Conservation (phyloP, 2,113 vertebrate species). For the Chaenogobius annularis region DNA sequence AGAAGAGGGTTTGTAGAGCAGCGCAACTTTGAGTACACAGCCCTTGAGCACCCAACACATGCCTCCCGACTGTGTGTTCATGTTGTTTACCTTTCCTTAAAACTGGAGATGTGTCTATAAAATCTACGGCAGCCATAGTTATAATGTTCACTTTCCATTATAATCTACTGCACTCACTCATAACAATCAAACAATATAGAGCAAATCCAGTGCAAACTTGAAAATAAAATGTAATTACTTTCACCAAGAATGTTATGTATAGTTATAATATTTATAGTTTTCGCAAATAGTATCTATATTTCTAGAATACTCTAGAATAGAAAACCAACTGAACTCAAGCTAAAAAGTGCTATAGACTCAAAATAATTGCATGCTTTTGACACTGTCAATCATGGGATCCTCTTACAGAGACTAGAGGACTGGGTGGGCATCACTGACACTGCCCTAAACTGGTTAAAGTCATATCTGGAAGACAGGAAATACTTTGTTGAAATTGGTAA, state of each 20-base stretch:
- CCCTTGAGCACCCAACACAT: constrained; percentile 39
- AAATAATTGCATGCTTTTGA: no score
- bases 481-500: no score
- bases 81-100: constrained; percentile 62
- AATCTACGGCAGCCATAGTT: constrained; percentile 14
- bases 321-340: no score
- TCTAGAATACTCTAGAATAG: no score
- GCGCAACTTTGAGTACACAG: constrained; percentile 52
- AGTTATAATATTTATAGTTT: no score
- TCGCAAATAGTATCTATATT: no score
- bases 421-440: no score
- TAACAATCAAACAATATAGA: not conserved
- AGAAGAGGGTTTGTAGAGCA: constrained; percentile 46
- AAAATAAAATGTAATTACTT: not conserved
- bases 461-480: no score
- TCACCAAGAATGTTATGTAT: not conserved
- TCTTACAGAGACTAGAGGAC: no score
- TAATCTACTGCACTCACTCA: constrained; percentile 12
- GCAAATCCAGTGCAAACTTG: not conserved
- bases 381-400: no score
- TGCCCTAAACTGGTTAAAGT: no score
- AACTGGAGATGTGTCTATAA: constrained; percentile 47
- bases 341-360: no score
- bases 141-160: not conserved
- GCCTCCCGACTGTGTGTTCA: constrained; percentile 40